Base-by-base conservation (phyloP, 2,888 invertebrate species). In the Polyommatus icarus region DNA sequence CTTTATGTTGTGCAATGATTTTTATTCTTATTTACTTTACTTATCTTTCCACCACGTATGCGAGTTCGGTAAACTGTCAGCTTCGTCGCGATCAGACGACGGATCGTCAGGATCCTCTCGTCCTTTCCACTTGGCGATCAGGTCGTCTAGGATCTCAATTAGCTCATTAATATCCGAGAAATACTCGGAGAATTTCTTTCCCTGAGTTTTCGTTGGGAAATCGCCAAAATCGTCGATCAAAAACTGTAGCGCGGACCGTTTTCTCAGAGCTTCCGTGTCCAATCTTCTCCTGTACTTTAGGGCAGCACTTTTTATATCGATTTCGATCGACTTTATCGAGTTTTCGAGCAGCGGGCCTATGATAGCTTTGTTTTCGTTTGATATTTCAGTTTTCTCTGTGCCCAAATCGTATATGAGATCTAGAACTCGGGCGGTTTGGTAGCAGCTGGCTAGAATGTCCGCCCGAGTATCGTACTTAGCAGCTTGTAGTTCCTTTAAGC, bases 381-480 rank as follows among this genome's bases (percentile, higher is more conserved):
- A 73, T n/a, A 67, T 29, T 29, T 29, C 15, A 67, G 67, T 67
- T 67, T 67, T 67, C 18, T 67, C 73, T 1, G 40, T 40, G n/a
- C 73, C 73, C 40, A 73, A 73, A 73, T 73, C 36, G 73, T 46
- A 67, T 73, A 73, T 73, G 46, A 73, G 73, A 73, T 73, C 46
- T 73, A 73, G 18, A 73, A 73, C n/a, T 24, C 36, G 73, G n/a
- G 24, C 67, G 15, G 29, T 67, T 67, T 12, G 24, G 5, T 67
- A 67, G 15, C 67, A 15, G 29, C 67, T 67, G 15, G 24, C 67
- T 67, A 67, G 15, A 12, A 67, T 15, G 29, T 67, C 67, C 18
- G 67, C 67, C 67, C 67, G 24, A 29, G 67, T 87, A 84, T 86
- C 67, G 29, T 67, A 67, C 67, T 67, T 67, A 29, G 67, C 29